phyloP scores from a whole-genome alignment of 2,797 vertebrate species.

The Remorina albescens region DNA sequence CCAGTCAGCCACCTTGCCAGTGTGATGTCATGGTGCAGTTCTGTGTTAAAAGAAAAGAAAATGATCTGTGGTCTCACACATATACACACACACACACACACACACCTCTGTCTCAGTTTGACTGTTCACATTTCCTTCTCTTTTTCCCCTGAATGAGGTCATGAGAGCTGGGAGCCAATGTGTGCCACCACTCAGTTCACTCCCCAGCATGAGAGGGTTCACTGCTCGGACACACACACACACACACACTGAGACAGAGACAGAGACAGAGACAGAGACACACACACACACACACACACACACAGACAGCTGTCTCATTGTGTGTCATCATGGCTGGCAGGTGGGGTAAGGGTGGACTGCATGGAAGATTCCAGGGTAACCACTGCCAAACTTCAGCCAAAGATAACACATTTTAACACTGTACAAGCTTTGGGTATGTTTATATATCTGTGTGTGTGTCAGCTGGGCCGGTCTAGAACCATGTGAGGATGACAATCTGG shows the following conservation, averaged over 20 bases:
- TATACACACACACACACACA: constrained; percentile 23
- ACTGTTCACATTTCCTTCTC: constrained; percentile 36
- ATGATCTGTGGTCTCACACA: background rate
- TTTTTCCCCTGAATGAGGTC: constrained; percentile 72
- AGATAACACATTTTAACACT: constrained; percentile 51
- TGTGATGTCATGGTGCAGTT: constrained; percentile 59
- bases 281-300: constrained; percentile 41
- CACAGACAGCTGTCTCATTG: constrained; percentile 56
- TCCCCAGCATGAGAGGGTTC: constrained; percentile 63
- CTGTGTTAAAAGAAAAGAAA: constrained; percentile 15
- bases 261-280: no score
- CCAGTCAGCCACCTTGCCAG: constrained; percentile 1
- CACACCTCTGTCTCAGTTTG: constrained; percentile 35
- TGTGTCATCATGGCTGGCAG: constrained; percentile 68
- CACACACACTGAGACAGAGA: no score
- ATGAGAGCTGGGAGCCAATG: constrained; percentile 72
- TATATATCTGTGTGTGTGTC: constrained; percentile 11
- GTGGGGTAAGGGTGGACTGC: constrained; percentile 62
- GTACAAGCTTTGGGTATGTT: constrained; percentile 22
- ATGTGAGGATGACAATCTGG: constrained; percentile 61
- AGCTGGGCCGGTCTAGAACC: constrained; percentile 40
- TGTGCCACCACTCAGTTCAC: constrained; percentile 59
- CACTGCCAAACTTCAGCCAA: constrained; percentile 48
- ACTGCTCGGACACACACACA: constrained; percentile 51
- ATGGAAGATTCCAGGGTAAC: constrained; percentile 63